A percentile compares a stretch with the other conserved stretches of the same genome.
Conservation (phyloP, 2,797 vertebrate species). For the Peromyscus aztecus region DNA sequence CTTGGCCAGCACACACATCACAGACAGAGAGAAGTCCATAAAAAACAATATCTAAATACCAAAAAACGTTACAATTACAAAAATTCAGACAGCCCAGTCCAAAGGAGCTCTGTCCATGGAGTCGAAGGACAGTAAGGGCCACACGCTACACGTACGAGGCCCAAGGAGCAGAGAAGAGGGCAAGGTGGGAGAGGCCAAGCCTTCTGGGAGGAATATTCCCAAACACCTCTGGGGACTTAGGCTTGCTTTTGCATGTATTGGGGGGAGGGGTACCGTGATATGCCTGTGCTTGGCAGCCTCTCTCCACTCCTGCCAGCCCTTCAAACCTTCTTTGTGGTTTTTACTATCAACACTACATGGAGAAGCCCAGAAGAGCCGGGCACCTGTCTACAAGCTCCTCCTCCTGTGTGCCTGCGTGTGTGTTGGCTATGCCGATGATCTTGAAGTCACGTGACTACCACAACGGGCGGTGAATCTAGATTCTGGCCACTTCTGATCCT, state of each 20-base stretch:
- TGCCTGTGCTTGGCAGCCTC: background rate
- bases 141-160: background rate
- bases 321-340: background rate
- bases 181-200: background rate
- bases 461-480: background rate
- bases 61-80: background rate
- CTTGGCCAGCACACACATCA: constrained; percentile 13
- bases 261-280: background rate
- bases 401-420: background rate
- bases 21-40: background rate
- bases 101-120: background rate
- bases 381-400: background rate
- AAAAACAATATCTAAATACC: constrained; percentile 13
- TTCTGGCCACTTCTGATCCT: background rate
- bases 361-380: background rate
- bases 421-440: background rate
- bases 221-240: background rate
- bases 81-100: background rate
- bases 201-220: background rate
- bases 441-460: background rate
- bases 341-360: constrained; percentile 3
- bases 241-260: background rate
- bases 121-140: background rate
- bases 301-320: background rate
- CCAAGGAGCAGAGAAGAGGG: background rate